Conservation (phyloP, 2,888 invertebrate species). For the Calliscelio sp. region DNA sequence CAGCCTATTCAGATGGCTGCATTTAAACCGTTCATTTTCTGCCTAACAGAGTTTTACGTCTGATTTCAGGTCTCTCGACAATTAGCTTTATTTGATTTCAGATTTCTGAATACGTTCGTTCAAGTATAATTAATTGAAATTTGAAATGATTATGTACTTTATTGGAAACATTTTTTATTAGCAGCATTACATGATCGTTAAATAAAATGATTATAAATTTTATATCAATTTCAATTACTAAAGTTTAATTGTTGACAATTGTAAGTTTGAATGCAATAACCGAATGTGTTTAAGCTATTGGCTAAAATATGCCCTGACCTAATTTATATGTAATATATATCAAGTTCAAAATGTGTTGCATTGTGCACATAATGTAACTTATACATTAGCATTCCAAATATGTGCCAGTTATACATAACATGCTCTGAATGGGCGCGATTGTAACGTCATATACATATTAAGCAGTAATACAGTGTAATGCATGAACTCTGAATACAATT, state of each 20-base stretch:
- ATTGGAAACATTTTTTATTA: no score
- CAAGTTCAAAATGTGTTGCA: constrained; percentile 40
- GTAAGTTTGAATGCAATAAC: no score
- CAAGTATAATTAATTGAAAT: not conserved
- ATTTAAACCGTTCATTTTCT: constrained; percentile 12
- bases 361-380: constrained; percentile 29
- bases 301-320: no score
- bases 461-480: constrained; percentile 36
- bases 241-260: no score
- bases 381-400: constrained; percentile 49
- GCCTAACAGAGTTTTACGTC: constrained; percentile 33
- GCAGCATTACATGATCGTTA: no score
- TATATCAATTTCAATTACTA: no score
- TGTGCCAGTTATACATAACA: constrained; percentile 45
- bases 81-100: constrained; percentile 1
- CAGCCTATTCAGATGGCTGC: not conserved
- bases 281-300: no score
- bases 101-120: not conserved
- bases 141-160: no score
- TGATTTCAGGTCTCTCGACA: constrained; percentile 8
- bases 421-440: constrained; percentile 18
- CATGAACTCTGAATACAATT: constrained; percentile 28
- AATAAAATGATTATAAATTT: no score
- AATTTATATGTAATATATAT: constrained; percentile 37
- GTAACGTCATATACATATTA: constrained; percentile 46